These are phyloP conservation scores for Hippocampus guttulatus DNA, from an alignment of 2,113 vertebrate species.

Conservation along the genomic window DNA sequence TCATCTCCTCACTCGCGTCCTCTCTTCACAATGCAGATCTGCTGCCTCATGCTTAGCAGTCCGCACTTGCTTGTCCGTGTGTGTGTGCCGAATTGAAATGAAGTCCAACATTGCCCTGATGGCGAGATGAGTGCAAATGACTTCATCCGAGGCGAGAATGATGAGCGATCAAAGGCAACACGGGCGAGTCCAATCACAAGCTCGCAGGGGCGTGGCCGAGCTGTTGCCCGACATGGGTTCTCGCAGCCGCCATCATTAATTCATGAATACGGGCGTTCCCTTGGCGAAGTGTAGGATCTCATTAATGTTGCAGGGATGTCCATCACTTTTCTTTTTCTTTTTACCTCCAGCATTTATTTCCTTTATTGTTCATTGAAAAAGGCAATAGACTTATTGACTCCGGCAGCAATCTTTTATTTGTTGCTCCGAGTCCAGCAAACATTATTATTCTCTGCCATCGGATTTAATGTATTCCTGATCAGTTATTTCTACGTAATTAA, in stretches of 20 bases:
- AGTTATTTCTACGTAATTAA: constrained; percentile 8
- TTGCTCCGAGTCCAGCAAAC: not conserved
- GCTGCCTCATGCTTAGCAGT: constrained; percentile 49
- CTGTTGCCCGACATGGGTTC: constrained; percentile 2
- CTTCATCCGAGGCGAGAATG: constrained; percentile 12
- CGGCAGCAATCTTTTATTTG: not conserved
- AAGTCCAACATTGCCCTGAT: constrained; percentile 43
- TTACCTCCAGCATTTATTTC: not conserved
- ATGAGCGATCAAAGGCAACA: constrained; percentile 13
- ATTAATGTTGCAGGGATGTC: constrained; percentile 26
- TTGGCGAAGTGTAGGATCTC: constrained; percentile 26
- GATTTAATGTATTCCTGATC: constrained; percentile 23
- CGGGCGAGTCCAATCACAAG: constrained; percentile 21
- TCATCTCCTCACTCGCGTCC: constrained; percentile 30
- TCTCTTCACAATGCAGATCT: constrained; percentile 33
- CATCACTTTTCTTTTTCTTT: not conserved
- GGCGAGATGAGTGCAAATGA: constrained; percentile 19
- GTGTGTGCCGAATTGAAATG: constrained; percentile 15
- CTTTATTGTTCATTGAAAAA: constrained; percentile 1
- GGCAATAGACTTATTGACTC: not conserved
- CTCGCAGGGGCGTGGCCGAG: not conserved
- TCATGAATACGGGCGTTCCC: constrained; percentile 15
- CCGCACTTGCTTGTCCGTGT: constrained; percentile 33
- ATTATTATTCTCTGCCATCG: constrained; percentile 16
- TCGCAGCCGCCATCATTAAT: not conserved